Conservation (phyloP, 2,797 vertebrate species). For the Rhynchonycteris naso region DNA sequence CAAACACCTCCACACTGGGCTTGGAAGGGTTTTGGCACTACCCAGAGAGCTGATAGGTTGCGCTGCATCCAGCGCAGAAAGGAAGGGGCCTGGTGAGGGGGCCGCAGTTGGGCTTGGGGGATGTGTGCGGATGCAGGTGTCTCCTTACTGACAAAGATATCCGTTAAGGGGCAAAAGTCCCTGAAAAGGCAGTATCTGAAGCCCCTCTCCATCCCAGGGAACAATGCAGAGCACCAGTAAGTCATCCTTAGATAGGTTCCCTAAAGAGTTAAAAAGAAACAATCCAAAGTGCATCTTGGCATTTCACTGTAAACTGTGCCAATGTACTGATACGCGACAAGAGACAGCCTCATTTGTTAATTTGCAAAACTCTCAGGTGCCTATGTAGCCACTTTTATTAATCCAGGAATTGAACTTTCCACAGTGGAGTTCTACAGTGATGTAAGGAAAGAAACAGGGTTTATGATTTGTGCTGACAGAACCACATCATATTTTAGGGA, state of each 20-base stretch:
- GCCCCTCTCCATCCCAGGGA: neutral
- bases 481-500: slow-evolving; percentile 74
- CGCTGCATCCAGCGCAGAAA: slow-evolving; percentile 82
- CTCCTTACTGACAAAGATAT: slow-evolving; percentile 85
- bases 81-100: slow-evolving; percentile 82
- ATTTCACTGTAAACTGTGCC: slow-evolving; percentile 50
- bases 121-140: slow-evolving; percentile 88
- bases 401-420: slow-evolving; percentile 68
- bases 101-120: slow-evolving; percentile 59
- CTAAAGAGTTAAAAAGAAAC: slow-evolving; percentile 74
- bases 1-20: slow-evolving; percentile 86
- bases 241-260: neutral
- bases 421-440: slow-evolving; percentile 67
- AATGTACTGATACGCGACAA: slow-evolving; percentile 53
- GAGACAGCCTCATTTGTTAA: slow-evolving; percentile 68
- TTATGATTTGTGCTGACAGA: slow-evolving; percentile 76
- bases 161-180: slow-evolving; percentile 77
- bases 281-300: slow-evolving; percentile 25
- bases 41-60: slow-evolving; percentile 83
- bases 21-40: slow-evolving; percentile 88
- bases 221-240: neutral
- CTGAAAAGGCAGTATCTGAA: slow-evolving; percentile 79
- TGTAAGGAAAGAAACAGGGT: slow-evolving; percentile 59
- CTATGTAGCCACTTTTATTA: slow-evolving; percentile 58
- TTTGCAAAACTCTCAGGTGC: slow-evolving; percentile 69